These are phyloP conservation scores for Paradisaea rubra DNA, from an alignment of 2,113 vertebrate genomes.

Conservation along the genomic window DNA sequence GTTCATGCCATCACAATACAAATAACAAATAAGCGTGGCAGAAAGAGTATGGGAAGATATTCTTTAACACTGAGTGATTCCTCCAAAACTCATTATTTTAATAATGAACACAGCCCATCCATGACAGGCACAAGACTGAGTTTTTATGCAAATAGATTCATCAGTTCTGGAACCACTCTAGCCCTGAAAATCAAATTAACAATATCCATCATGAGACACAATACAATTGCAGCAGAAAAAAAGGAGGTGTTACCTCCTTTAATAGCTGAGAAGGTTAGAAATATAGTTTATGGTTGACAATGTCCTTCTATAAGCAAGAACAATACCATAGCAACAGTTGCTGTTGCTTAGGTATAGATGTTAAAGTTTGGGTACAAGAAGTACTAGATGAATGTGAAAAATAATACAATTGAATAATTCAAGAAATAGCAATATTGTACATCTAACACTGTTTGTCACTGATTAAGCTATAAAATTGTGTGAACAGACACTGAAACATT, in stretches of 20 bases:
- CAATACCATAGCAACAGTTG: slow-evolving; percentile 3
- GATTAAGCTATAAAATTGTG: background rate
- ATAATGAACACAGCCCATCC: slow-evolving; percentile 11
- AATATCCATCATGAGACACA: background rate
- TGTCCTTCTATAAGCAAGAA: background rate
- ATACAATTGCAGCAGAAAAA: background rate
- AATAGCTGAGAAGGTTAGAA: background rate
- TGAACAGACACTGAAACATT: background rate
- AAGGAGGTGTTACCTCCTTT: background rate
- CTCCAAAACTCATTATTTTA: slow-evolving; percentile 5
- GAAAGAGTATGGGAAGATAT: background rate
- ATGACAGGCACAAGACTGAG: background rate
- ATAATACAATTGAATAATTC: background rate
- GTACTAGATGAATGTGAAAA: background rate
- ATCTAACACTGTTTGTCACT: background rate
- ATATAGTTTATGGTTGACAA: background rate
- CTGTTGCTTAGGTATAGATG: background rate
- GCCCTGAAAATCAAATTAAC: slow-evolving; percentile 36
- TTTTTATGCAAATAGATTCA: slow-evolving; percentile 25
- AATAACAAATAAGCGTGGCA: background rate
- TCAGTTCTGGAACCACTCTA: background rate
- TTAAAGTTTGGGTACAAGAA: background rate
- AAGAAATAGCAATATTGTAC: background rate
- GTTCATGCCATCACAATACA: background rate
- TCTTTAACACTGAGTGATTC: background rate